Percentiles rank a stretch among this genome's conserved stretches.
These are phyloP conservation scores for Troides aeacus DNA, from an alignment of 2,888 invertebrate species.

Conservation along the genomic window DNA sequence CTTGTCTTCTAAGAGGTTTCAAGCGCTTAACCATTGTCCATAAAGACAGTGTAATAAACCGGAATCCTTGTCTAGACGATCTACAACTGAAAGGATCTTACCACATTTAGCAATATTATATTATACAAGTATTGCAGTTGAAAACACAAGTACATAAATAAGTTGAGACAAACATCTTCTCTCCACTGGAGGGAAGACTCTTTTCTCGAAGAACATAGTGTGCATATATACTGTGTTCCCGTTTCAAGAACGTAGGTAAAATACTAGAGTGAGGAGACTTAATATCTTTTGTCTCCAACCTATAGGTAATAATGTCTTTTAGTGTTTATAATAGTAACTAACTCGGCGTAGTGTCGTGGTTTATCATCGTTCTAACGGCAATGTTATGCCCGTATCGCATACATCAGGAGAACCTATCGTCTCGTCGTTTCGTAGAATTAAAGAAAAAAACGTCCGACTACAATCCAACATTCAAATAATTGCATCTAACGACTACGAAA, in stretches of 20 bases:
- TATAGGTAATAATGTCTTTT: too few species aligned
- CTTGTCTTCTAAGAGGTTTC: too few species aligned
- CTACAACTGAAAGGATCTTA: neutral
- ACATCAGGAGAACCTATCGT: neutral
- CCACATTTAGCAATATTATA: neutral
- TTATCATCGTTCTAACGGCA: too few species aligned
- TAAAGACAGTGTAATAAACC: neutral
- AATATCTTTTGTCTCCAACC: neutral
- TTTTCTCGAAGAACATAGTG: too few species aligned
- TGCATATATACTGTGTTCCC: too few species aligned
- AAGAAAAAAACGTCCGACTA: conserved; percentile 36
- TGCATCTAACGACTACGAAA: conserved; percentile 67
- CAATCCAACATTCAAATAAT: conserved; percentile 55
- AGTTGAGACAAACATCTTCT: neutral
- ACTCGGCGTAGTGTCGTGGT: too few species aligned
- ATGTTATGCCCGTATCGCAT: too few species aligned
- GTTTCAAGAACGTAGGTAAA: too few species aligned
- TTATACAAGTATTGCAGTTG: neutral
- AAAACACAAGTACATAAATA: neutral
- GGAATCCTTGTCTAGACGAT: too few species aligned
- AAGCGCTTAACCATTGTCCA: too few species aligned
- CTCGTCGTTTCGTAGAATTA: conserved; percentile 29
- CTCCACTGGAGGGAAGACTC: too few species aligned
- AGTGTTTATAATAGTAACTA: too few species aligned
- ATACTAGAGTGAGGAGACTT: neutral